Conservation (phyloP, 1,140 invertebrate genomes). For the Papilio aristodemus region DNA sequence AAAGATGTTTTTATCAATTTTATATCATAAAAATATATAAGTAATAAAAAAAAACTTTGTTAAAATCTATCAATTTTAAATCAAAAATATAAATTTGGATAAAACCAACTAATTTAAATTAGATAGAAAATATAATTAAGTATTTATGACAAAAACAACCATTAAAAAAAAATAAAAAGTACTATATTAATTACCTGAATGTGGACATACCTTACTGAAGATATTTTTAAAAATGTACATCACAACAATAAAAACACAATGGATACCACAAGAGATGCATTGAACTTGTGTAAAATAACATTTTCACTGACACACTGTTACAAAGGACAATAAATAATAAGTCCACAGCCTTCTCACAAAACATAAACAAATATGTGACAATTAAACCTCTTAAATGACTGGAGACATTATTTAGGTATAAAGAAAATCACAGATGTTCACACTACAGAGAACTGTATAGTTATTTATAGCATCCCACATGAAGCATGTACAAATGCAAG, state of each 20-base stretch:
- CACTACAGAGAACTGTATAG: conserved; percentile 57
- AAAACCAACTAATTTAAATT: background rate
- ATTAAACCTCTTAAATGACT: background rate
- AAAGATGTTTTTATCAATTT: no score
- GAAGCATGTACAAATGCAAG: conserved; percentile 52
- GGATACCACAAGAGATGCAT: conserved; percentile 41
- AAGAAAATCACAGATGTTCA: conserved; percentile 42
- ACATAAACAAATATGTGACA: conserved; percentile 3
- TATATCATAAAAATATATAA: no score
- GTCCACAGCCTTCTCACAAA: conserved; percentile 27
- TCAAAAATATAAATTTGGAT: no score
- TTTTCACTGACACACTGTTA: conserved; percentile 49
- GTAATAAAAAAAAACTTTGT: no score
- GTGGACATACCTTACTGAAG: conserved; percentile 63
- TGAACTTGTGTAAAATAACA: conserved; percentile 44
- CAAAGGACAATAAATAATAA: conserved; percentile 32
- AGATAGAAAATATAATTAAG: background rate
- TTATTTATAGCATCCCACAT: conserved; percentile 75
- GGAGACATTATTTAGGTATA: conserved; percentile 8
- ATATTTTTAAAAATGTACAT: conserved; percentile 71
- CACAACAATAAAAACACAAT: conserved; percentile 48
- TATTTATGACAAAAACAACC: background rate
- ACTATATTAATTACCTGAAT: background rate
- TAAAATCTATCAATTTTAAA: no score
- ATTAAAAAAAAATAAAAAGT: background rate